Conservation (phyloP, 2,888 invertebrate genomes). For the Euzophera pinguis region DNA sequence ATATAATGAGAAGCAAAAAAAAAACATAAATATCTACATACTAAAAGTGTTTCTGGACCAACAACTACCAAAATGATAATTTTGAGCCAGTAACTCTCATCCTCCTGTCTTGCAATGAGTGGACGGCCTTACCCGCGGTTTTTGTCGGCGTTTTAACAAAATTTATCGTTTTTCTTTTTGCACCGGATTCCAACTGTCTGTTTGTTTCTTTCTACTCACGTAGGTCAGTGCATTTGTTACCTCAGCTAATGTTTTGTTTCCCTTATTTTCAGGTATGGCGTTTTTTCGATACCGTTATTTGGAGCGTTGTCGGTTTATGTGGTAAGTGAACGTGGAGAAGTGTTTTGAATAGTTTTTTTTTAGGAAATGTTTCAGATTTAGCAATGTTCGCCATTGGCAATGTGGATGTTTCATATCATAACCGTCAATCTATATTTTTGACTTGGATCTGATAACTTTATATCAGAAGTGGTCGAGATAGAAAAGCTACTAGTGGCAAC, state of each 20-base stretch:
- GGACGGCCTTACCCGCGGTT: conserved; percentile 42
- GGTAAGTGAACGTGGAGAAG: background rate
- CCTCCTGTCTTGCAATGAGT: conserved; percentile 15
- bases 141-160: conserved; percentile 62
- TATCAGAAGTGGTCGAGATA: too few relatives aligned
- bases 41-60: too few relatives aligned
- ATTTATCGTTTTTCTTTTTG: conserved; percentile 68
- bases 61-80: too few relatives aligned
- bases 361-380: too few relatives aligned
- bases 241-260: conserved; percentile 31
- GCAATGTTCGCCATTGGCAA: too few relatives aligned
- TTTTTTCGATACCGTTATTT: background rate
- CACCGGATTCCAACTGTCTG: conserved; percentile 33
- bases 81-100: background rate
- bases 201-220: conserved; percentile 45
- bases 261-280: conserved; percentile 36
- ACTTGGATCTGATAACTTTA: too few relatives aligned
- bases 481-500: too few relatives aligned
- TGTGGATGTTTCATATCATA: too few relatives aligned
- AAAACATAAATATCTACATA: too few relatives aligned
- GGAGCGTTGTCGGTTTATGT: background rate
- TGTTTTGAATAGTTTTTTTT: background rate
- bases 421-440: too few relatives aligned
- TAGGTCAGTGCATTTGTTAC: conserved; percentile 51
- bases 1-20: too few relatives aligned